Evolutionary conservation across 1,140 invertebrate species (phyloP), one percentile per base, ranked within the genome.

Genomic region (Tetramorium parvispinum): DNA sequence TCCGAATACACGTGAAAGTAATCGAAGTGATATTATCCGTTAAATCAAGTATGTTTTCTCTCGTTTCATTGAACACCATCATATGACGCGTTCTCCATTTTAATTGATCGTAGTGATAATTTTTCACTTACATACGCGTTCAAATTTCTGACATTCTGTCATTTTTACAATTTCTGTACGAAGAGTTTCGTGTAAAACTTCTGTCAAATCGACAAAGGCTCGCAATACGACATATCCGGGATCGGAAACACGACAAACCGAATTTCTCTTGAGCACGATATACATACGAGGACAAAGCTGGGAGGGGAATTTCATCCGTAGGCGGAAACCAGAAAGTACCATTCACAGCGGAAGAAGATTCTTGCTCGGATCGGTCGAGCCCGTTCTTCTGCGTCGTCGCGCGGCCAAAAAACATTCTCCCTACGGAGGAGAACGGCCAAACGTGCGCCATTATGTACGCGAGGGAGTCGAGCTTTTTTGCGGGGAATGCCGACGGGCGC

Each of bases 391-490:
- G 57, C 57, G 27, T 70, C 37, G 88, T 27, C 59, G 63, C 46
- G 46, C 51, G 73, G 46, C 21, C n/a, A 55, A 89, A 89, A 89
- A 91, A 88, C 78, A 57, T 66, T 91, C 90, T 86, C 83, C 88
- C 83, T 78, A 57, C 73, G 81, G 75, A 87, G 76, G 66, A 65
- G 32, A 70, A 75, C 51, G 53, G 68, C 63, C 82, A 85, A 66
- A 82, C 21, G 77, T 65, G 79, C 68, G 55, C 91, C 82, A 91
- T 91, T 91, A 91, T 91, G 75, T 81, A 71, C 81, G 86, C 77
- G 81, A 89, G 88, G 73, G 82, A 85, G 87, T 68, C 85, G 88
- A 87, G 79, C 85, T 93, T 93, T 92, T 93, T 92, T 88, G 88
- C 53, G 55, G 85, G 78, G 89, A 89, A 91, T 89, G 86, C 90